Percentiles rank a stretch among this genome's conserved stretches.
These are phyloP conservation scores for Xerus inauris DNA, from an alignment of 2,113 vertebrate genomes.

Conservation along the genomic window DNA sequence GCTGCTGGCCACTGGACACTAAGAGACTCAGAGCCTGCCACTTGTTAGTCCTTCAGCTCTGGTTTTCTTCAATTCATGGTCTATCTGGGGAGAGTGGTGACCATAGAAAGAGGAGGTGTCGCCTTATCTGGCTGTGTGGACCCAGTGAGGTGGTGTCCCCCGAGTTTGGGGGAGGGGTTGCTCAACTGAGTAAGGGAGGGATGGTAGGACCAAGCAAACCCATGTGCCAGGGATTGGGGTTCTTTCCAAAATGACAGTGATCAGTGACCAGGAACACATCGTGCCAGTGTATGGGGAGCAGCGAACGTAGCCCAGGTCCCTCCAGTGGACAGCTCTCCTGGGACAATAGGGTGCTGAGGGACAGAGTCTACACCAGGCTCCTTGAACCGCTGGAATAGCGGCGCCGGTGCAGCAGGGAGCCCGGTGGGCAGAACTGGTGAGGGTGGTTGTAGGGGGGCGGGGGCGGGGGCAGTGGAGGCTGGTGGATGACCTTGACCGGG, in stretches of 20 bases:
- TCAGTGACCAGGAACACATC: neutral
- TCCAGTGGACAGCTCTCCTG: neutral
- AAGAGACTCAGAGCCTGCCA: neutral
- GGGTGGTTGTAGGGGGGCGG: conserved; percentile 98
- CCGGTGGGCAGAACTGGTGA: conserved; percentile 96
- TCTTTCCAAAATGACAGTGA: conserved; percentile 14
- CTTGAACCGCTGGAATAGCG: conserved; percentile 96
- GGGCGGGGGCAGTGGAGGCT: conserved; percentile 95
- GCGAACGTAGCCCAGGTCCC: neutral
- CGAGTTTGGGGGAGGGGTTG: neutral
- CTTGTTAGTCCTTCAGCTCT: neutral
- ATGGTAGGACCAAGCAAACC: neutral
- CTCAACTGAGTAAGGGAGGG: neutral
- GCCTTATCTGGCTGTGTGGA: neutral
- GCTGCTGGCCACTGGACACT: neutral
- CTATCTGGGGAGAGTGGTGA: neutral
- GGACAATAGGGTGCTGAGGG: neutral
- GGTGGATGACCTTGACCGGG: conserved; percentile 90
- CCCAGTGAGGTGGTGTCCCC: neutral
- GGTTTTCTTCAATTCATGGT: neutral
- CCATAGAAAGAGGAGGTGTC: neutral
- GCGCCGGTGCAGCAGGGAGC: conserved; percentile 93
- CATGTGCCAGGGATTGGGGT: neutral
- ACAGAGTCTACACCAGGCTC: conserved; percentile 92
- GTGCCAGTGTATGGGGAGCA: neutral